Conservation (phyloP, 2,797 vertebrate genomes). For the Eospalax fontanierii region DNA sequence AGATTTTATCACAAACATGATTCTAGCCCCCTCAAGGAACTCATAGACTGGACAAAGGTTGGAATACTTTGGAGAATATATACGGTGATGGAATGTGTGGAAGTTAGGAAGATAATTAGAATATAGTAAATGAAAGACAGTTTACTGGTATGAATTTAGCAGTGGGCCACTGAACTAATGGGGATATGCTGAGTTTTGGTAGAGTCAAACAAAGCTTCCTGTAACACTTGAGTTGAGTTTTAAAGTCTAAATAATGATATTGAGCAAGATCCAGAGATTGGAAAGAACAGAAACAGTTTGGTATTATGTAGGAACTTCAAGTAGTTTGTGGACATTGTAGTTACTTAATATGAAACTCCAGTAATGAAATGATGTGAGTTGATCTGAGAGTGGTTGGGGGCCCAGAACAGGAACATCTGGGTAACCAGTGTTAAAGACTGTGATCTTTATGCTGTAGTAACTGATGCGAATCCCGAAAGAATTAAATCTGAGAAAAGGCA, state of each 20-base stretch:
- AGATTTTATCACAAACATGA: background rate
- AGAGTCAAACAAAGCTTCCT: background rate
- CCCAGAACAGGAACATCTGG: background rate
- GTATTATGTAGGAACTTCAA: background rate
- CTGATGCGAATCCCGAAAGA: background rate
- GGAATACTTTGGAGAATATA: background rate
- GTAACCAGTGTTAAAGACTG: background rate
- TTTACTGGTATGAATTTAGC: background rate
- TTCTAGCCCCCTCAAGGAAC: background rate
- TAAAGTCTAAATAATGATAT: constrained; percentile 1
- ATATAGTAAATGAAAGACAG: background rate
- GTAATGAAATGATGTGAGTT: background rate
- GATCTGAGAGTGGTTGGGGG: background rate
- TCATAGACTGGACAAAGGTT: background rate
- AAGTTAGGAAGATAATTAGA: background rate
- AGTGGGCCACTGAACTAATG: background rate
- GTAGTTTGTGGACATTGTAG: background rate
- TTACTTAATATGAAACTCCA: background rate
- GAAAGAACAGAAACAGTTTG: background rate
- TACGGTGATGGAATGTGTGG: background rate
- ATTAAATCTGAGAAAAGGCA: background rate
- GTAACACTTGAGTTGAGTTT: background rate
- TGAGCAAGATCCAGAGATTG: background rate
- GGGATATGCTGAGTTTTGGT: background rate
- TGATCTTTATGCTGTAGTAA: background rate